Evolutionary conservation across 2,113 vertebrate genomes (phyloP), one percentile per base, ranked within the genome.

Genomic region (Columba janthina): DNA sequence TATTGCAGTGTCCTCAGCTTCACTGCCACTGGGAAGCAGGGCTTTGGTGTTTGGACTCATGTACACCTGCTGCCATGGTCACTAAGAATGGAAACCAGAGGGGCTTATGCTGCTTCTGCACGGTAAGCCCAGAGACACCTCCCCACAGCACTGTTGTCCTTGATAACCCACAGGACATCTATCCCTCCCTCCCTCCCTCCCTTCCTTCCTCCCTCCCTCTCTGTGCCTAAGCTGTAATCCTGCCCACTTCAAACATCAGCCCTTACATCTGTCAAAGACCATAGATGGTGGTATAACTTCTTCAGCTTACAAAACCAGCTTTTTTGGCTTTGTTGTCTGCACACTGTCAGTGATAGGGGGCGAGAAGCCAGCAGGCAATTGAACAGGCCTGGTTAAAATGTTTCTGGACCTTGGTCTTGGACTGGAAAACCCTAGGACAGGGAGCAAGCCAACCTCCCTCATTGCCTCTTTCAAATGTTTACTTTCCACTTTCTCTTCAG

Each of bases 401-500:
- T 42, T 82, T 70, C 64, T 53, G 44, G 57, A 34, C 57, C 46
- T 58, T 46, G 32, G 20, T 40, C 46, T 40, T 67, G 71, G 75
- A 66, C 26, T 42, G 19, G 32, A 56, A 64, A 58, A 28, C 34
- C 50, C 36, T 21, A 31, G 61, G 38, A 40, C 2, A 36, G 17
- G 54, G 82, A 86, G 36, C 5, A 36, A 73, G 60, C 19, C 58
- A 84, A 25, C 34, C 38, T 64, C 32, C 21, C 31, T n/a, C 62
- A 46, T 21, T 40, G 44, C 38, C 21, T 53, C 25, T 71, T 87
- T 77, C 32, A 72, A 16, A 57, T 80, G 42, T 92, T 96, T 94
- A 66, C 53, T 93, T 94, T 86, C 53, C 26, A 67, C 28, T 88
- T 94, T 74, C 75, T 93, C 54, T 79, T 85, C 79, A 67, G 44